phyloP scores from a whole-genome alignment of 1,140 invertebrate species.

The Drosophila arizonae region DNA sequence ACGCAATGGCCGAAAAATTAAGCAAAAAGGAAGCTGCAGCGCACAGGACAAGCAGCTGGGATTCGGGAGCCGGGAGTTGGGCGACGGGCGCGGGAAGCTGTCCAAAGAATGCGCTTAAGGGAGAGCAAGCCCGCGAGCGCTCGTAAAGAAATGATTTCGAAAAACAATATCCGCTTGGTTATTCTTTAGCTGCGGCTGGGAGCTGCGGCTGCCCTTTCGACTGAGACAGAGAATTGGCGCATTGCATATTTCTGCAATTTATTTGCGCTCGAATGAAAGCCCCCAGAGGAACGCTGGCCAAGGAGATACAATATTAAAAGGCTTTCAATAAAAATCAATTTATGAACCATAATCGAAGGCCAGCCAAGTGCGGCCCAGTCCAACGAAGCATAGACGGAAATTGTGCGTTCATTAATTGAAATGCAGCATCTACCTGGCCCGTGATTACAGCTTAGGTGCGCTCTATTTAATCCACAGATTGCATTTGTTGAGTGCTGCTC shows the following conservation, averaged over 20 bases:
- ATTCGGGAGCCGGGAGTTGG: not conserved
- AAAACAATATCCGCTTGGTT: constrained; percentile 67
- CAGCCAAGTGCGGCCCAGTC: constrained; percentile 20
- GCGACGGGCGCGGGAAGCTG: not conserved
- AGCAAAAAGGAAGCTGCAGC: constrained; percentile 47
- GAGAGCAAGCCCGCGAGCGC: constrained; percentile 22
- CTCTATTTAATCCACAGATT: constrained; percentile 7
- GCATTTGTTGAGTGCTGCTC: constrained; percentile 19
- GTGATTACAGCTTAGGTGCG: constrained; percentile 32
- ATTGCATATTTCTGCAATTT: constrained; percentile 67
- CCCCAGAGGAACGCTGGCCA: constrained; percentile 2
- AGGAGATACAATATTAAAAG: constrained; percentile 52
- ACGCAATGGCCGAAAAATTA: constrained; percentile 63
- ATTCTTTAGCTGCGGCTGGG: constrained; percentile 43
- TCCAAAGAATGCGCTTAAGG: constrained; percentile 9
- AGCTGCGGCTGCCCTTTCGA: constrained; percentile 30
- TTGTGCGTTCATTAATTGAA: constrained; percentile 37
- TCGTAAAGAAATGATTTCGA: constrained; percentile 61
- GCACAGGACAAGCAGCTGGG: not conserved
- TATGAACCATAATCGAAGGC: constrained; percentile 52
- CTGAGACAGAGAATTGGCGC: constrained; percentile 56
- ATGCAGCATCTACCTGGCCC: constrained; percentile 18
- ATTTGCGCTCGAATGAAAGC: constrained; percentile 58
- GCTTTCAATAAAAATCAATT: constrained; percentile 62
- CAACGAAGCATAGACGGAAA: constrained; percentile 17